phyloP scores from a whole-genome alignment of 2,797 vertebrate species.

The Cheirogaleus major region DNA sequence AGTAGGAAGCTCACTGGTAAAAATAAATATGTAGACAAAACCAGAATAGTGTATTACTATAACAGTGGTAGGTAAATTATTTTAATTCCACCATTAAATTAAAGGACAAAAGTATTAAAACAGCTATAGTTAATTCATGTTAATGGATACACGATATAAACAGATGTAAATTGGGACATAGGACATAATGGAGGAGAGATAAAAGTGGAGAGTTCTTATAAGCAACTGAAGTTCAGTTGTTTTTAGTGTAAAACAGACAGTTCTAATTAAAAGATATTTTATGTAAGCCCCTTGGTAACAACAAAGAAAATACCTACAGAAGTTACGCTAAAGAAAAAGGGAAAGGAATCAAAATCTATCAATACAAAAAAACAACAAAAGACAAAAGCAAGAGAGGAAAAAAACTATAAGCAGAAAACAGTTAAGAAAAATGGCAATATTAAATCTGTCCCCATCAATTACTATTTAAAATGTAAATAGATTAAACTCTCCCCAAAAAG shows the following conservation, averaged over 20 bases:
- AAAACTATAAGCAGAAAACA: not conserved
- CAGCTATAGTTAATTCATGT: not conserved
- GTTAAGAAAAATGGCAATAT: not conserved
- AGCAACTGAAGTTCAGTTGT: not conserved
- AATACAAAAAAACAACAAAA: not conserved
- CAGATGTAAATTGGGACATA: not conserved
- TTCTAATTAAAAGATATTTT: not conserved
- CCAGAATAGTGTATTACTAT: not conserved
- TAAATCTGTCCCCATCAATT: not conserved
- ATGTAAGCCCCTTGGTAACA: not conserved
- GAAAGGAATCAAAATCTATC: not conserved
- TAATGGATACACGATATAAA: not conserved
- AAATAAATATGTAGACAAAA: not conserved
- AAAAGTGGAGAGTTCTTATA: not conserved
- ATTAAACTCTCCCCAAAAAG: not conserved
- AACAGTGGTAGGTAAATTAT: not conserved
- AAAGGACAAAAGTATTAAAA: not conserved
- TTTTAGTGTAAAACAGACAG: not conserved
- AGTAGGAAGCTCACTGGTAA: not conserved
- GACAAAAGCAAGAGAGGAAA: not conserved
- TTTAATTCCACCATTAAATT: not conserved
- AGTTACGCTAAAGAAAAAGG: not conserved
- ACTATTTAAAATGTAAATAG: not conserved
- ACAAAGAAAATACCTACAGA: not conserved
- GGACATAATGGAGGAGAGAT: not conserved